phyloP scores from a whole-genome alignment of 1,140 invertebrate species.

The Odontomachus brunneus region DNA sequence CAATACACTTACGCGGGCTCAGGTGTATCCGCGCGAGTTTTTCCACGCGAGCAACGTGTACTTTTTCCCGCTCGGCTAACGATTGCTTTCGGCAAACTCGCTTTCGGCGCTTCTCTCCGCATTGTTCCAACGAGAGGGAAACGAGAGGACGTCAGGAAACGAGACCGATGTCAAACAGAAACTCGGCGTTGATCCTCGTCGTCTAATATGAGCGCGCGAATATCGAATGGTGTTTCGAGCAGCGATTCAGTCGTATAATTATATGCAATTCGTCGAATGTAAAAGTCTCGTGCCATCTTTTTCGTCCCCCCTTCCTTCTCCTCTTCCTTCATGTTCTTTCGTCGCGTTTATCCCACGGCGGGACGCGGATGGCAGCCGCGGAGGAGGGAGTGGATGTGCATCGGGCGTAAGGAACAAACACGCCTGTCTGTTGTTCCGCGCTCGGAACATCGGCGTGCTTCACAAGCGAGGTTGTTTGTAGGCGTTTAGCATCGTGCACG shows the following conservation, averaged over 20 bases:
- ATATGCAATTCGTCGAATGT: slow-evolving; percentile 12
- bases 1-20: not conserved
- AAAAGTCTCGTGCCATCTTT: slow-evolving; percentile 8
- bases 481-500: slow-evolving; percentile 1
- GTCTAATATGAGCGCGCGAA: slow-evolving; percentile 20
- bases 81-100: slow-evolving; percentile 19
- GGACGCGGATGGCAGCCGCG: not conserved
- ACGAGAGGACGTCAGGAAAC: not conserved
- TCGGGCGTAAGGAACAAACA: not conserved
- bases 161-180: slow-evolving; percentile 31
- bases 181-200: slow-evolving; percentile 6
- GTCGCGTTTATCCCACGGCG: not conserved
- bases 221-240: slow-evolving; percentile 18
- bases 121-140: slow-evolving; percentile 20
- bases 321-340: not conserved
- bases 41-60: too few species aligned
- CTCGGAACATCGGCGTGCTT: not conserved
- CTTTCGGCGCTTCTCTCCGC: not conserved
- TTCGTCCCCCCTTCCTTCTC: too few species aligned
- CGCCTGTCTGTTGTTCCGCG: not conserved
- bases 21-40: too few species aligned
- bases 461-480: not conserved
- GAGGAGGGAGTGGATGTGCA: not conserved
- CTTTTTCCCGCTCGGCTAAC: not conserved
- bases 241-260: slow-evolving; percentile 19